Conservation (phyloP, 2,888 invertebrate species). For the Tachina grossa region DNA sequence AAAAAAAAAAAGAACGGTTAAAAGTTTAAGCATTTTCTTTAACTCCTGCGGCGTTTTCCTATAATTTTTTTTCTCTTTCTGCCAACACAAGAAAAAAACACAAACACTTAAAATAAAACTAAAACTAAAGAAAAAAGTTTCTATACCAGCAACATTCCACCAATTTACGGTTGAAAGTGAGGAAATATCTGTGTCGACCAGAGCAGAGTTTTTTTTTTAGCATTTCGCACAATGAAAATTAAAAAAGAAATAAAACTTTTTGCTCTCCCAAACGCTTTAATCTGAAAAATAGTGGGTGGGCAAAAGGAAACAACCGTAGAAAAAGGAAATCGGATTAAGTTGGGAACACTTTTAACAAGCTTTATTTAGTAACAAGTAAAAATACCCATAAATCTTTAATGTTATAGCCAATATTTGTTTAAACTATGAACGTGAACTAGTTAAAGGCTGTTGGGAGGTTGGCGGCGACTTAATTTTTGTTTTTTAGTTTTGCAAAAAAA, state of each 20-base stretch:
- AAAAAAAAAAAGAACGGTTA: neutral
- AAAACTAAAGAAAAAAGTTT: conserved; percentile 21
- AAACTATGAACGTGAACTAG: conserved; percentile 9
- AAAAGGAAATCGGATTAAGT: conserved; percentile 34
- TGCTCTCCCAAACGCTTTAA: neutral
- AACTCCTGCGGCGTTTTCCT: conserved; percentile 2
- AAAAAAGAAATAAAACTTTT: conserved; percentile 20
- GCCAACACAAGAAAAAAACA: neutral
- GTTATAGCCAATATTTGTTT: conserved; percentile 23
- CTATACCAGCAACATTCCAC: neutral
- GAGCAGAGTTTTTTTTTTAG: neutral
- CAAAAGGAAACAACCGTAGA: neutral
- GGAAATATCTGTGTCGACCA: conserved; percentile 5
- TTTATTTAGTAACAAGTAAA: conserved; percentile 20
- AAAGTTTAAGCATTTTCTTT: conserved; percentile 26
- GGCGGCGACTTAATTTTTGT: conserved; percentile 8
- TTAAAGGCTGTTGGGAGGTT: neutral
- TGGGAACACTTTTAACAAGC: conserved; percentile 53
- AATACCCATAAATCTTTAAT: conserved; percentile 34
- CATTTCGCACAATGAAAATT: neutral
- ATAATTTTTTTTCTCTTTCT: neutral
- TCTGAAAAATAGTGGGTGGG: neutral
- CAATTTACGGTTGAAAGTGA: neutral
- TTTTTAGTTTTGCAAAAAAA: neutral
- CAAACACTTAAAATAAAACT: neutral